Base-by-base conservation (phyloP, 2,888 invertebrate genomes). In the Autographa gamma region DNA sequence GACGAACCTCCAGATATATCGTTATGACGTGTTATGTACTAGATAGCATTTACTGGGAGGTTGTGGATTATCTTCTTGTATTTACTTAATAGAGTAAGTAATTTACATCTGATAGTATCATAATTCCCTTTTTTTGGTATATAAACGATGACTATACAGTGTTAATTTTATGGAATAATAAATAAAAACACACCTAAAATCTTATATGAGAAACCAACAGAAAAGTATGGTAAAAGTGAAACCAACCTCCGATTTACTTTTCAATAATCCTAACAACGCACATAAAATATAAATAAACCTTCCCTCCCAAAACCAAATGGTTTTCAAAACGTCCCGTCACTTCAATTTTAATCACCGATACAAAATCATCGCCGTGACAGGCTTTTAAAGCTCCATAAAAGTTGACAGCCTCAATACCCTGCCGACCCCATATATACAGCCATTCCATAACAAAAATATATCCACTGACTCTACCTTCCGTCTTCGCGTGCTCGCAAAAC, bases 401-500 rank as follows among this genome's bases (percentile, higher is more conserved):
- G 19, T 56, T 5, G 19, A 56, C 25, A 18, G 11, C 54, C 32
- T 64, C 69, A 73, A 71, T 48, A 71, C 60, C 69, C 56, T 31
- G 54, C 38, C 63, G 72, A 52, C 34, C 52, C 31, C 59, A 52
- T 71, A 74, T 72, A 69, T 65, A 61, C 25, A 77, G 61, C 66
- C 63, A 48, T 74, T 69, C 58, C 60, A 73, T 75, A 67, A 38
- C 73, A 73, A 77, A 82, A 69, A 73, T 77, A 77, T 73, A 79
- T 76, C 74, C 80, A 73, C 75, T 67, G 56, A 72, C 79, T 82
- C 67, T 77, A 77, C 82, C 75, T 84, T 66, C 60, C 61, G 72
- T 81, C 72, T 77, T 82, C 66, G 84, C 82, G 77, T 84, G 82
- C 84, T 82, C 80, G 63, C 65, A 59, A 71, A 75, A 72, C 74